Conservation (phyloP, 2,797 vertebrate species). For the Lacerta bilineata region DNA sequence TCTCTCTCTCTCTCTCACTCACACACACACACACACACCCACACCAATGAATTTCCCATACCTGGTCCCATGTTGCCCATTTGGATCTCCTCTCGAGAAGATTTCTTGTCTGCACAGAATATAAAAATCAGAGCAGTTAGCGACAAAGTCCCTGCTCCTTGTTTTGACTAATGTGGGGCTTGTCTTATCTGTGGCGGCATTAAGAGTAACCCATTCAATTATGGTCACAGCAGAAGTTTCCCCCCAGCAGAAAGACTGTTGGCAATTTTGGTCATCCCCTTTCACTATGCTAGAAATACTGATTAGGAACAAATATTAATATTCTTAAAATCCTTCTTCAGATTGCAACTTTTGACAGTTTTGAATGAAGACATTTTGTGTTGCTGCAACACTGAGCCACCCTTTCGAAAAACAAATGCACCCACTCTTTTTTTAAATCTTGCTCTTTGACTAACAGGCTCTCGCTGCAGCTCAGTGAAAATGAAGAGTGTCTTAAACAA, state of each 20-base stretch:
- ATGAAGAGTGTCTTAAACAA: background rate
- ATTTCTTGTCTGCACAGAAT: constrained; percentile 84
- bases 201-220: too few species aligned
- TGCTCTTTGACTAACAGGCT: background rate
- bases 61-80: constrained; percentile 95
- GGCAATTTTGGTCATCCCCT: background rate
- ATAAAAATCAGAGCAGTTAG: constrained; percentile 44
- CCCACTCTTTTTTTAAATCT: too few species aligned
- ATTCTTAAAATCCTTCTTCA: background rate
- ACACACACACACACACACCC: too few species aligned
- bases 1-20: too few species aligned
- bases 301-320: background rate
- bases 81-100: constrained; percentile 93
- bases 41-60: constrained; percentile 61
- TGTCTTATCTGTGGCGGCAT: background rate
- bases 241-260: background rate
- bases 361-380: background rate
- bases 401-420: background rate
- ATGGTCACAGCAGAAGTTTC: background rate
- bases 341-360: background rate
- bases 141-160: background rate
- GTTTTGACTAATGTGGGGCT: too few species aligned
- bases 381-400: background rate
- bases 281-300: background rate
- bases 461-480: background rate